These are phyloP conservation scores for Esox niger DNA, from an alignment of 2,113 vertebrate genomes.

Conservation along the genomic window DNA sequence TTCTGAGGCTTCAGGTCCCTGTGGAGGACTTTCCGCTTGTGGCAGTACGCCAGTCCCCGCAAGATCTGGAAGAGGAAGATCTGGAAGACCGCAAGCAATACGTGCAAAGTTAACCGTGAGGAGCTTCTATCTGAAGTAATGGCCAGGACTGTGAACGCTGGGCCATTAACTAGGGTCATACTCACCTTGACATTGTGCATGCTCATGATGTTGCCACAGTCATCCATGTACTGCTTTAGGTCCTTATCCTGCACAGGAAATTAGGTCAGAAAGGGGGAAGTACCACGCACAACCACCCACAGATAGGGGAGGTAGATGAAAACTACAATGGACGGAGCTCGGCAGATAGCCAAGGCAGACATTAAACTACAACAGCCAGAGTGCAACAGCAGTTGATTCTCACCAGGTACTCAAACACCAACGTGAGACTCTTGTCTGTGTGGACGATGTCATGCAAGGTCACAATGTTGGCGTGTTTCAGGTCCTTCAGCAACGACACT, in stretches of 20 bases:
- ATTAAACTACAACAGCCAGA: neutral
- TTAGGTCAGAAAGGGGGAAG: slow-evolving; percentile 6
- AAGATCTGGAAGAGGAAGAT: slow-evolving; percentile 97
- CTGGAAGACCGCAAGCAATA: slow-evolving; percentile 58
- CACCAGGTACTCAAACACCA: slow-evolving; percentile 98
- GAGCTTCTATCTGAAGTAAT: neutral
- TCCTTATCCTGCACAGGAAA: slow-evolving; percentile 87
- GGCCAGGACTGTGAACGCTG: neutral
- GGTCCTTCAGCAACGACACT: slow-evolving; percentile 97
- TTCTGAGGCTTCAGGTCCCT: slow-evolving; percentile 98
- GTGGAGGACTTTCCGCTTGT: slow-evolving; percentile 94
- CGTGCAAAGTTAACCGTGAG: neutral
- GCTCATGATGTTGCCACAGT: slow-evolving; percentile 99
- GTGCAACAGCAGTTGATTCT: slow-evolving; percentile 25
- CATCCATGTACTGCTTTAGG: slow-evolving; percentile 99
- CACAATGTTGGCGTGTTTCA: slow-evolving; percentile 99
- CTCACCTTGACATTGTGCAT: slow-evolving; percentile 99
- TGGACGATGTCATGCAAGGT: slow-evolving; percentile 98
- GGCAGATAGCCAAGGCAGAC: neutral
- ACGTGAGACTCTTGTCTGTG: slow-evolving; percentile 97
- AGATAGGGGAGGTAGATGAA: too few relatives aligned
- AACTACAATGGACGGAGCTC: too few relatives aligned
- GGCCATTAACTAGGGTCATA: neutral
- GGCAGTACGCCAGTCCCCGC: slow-evolving; percentile 95
- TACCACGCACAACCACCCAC: neutral